Percentiles rank a stretch among this genome's conserved stretches.
These are phyloP conservation scores for Platysteira castanea DNA, from an alignment of 2,113 vertebrate species.

Conservation along the genomic window DNA sequence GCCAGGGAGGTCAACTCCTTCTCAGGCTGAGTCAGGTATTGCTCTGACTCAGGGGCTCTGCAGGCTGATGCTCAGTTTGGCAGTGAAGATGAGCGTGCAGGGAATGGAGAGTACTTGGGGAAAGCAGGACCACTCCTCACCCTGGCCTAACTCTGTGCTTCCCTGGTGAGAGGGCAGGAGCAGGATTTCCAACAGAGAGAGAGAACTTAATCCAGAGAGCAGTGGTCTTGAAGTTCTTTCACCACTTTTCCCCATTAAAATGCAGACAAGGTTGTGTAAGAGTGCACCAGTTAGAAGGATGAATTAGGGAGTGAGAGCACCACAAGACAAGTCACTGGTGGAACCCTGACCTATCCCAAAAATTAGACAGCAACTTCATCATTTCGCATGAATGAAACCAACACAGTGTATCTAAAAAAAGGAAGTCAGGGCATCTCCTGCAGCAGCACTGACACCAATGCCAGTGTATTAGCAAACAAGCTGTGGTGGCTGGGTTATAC, in stretches of 20 bases:
- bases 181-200: background rate
- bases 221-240: background rate
- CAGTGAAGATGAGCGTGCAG: background rate
- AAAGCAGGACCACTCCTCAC: background rate
- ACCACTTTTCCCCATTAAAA: background rate
- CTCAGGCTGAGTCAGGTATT: fast-evolving
- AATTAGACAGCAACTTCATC: background rate
- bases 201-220: background rate
- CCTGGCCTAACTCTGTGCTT: background rate
- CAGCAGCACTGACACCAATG: background rate
- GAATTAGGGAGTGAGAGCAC: background rate
- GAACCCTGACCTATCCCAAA: background rate
- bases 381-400: background rate
- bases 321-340: background rate
- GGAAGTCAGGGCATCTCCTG: background rate
- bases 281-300: background rate
- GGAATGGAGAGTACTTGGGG: background rate
- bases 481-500: fast-evolving
- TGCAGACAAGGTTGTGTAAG: background rate
- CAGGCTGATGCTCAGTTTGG: background rate
- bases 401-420: background rate
- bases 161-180: background rate
- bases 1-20: background rate
- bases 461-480: background rate
- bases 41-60: background rate